Conservation (phyloP, 1,140 invertebrate genomes). For the Vanessa tameamea region DNA sequence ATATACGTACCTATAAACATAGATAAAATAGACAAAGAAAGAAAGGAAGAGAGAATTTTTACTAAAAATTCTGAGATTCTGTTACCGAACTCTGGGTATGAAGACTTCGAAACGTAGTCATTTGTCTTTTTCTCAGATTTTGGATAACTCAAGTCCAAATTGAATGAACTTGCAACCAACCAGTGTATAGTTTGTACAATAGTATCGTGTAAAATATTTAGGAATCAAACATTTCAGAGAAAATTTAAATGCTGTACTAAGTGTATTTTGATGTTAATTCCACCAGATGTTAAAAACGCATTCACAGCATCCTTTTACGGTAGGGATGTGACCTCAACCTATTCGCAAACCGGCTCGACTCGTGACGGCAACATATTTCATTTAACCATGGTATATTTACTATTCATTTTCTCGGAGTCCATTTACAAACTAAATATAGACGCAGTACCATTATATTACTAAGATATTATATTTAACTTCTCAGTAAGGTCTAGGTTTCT, state of each 20-base stretch:
- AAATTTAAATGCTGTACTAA: neutral
- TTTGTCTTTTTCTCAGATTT: no score
- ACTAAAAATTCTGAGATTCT: no score
- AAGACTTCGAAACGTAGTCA: no score
- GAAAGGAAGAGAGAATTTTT: no score
- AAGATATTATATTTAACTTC: neutral
- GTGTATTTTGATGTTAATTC: neutral
- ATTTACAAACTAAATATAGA: neutral
- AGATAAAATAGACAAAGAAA: no score
- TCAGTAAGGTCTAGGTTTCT: neutral
- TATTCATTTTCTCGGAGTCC: neutral
- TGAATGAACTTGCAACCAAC: no score
- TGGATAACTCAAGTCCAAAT: no score
- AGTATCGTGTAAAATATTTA: neutral
- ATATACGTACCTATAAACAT: no score
- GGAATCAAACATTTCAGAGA: neutral
- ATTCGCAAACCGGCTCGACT: slow-evolving; percentile 16
- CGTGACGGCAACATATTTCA: neutral
- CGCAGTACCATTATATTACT: neutral
- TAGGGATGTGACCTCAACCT: slow-evolving; percentile 22
- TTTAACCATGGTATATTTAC: neutral
- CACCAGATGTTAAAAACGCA: slow-evolving; percentile 4
- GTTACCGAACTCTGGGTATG: no score
- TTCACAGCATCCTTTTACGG: slow-evolving; percentile 17
- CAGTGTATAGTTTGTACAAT: no score